phyloP scores from a whole-genome alignment of 1,140 invertebrate species.

The Drosophila bocki region DNA sequence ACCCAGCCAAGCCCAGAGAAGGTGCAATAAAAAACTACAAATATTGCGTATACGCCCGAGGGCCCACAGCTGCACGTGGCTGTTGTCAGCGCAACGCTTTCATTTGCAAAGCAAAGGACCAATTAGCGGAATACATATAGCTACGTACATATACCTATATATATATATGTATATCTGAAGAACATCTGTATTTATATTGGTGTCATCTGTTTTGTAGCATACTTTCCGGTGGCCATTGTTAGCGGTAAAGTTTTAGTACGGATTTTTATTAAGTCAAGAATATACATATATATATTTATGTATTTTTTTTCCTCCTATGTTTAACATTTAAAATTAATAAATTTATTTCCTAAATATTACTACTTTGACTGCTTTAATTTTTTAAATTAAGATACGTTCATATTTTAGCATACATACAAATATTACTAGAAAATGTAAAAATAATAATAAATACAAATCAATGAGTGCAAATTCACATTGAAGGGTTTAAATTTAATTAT shows the following conservation, averaged over 20 bases:
- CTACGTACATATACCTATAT: not conserved
- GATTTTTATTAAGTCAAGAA: not conserved
- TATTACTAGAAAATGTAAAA: not conserved
- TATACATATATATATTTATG: no score
- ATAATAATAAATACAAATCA: not conserved
- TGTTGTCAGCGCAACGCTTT: constrained; percentile 69
- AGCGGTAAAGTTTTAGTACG: not conserved
- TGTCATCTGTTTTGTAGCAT: constrained; percentile 33
- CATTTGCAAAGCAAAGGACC: constrained; percentile 57
- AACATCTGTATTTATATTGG: not conserved
- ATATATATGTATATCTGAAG: not conserved
- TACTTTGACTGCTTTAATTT: not conserved
- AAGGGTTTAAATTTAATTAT: constrained; percentile 41
- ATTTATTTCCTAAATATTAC: not conserved
- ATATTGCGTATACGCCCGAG: constrained; percentile 77
- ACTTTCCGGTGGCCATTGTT: constrained; percentile 20
- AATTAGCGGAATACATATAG: constrained; percentile 61
- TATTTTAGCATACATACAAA: no score
- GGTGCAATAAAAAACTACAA: constrained; percentile 61
- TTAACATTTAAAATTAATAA: not conserved
- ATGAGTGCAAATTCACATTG: not conserved
- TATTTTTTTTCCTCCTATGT: no score
- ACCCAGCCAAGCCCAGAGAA: not conserved
- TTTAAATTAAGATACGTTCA: no score
- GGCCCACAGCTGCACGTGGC: constrained; percentile 51